Evolutionary conservation across 1,140 invertebrate genomes (phyloP).

Genomic region (Drosophila mojavensis): DNA sequence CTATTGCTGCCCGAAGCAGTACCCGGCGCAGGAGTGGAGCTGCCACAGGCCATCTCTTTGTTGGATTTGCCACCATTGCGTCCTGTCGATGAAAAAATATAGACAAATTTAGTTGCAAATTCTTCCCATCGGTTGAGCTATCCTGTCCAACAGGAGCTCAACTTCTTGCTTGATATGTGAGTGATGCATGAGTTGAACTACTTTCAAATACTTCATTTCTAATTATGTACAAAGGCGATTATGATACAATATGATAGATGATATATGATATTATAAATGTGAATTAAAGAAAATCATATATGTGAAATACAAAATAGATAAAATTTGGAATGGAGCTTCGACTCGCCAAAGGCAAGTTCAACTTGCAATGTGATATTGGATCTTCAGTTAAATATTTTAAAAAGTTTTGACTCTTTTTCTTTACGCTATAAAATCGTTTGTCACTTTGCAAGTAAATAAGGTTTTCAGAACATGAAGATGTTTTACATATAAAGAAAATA

Average conservation of each 20-base stretch:
- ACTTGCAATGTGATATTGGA: constrained; percentile 1
- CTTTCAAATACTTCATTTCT: neutral
- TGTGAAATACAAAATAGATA: neutral
- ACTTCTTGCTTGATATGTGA: neutral
- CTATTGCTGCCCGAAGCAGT: constrained; percentile 68
- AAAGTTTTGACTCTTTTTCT: no score
- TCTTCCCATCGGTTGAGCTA: neutral
- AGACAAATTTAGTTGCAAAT: constrained; percentile 1
- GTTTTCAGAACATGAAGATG: no score
- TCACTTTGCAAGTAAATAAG: no score
- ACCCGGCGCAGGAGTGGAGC: constrained; percentile 57
- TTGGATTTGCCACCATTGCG: constrained; percentile 85
- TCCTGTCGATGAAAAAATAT: constrained; percentile 46
- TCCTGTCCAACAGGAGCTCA: neutral
- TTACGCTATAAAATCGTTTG: no score
- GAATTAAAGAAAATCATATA: neutral
- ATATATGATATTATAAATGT: neutral
- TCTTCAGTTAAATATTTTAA: no score
- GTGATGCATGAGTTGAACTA: constrained; percentile 20
- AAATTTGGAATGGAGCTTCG: neutral
- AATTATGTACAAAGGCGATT: constrained; percentile 13
- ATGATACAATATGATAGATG: constrained; percentile 5
- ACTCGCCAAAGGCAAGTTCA: neutral
- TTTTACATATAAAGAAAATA: no score
- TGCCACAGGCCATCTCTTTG: constrained; percentile 54